These are phyloP conservation scores for Stramonita haemastoma DNA, from an alignment of 2,888 invertebrate species.

Conservation along the genomic window DNA sequence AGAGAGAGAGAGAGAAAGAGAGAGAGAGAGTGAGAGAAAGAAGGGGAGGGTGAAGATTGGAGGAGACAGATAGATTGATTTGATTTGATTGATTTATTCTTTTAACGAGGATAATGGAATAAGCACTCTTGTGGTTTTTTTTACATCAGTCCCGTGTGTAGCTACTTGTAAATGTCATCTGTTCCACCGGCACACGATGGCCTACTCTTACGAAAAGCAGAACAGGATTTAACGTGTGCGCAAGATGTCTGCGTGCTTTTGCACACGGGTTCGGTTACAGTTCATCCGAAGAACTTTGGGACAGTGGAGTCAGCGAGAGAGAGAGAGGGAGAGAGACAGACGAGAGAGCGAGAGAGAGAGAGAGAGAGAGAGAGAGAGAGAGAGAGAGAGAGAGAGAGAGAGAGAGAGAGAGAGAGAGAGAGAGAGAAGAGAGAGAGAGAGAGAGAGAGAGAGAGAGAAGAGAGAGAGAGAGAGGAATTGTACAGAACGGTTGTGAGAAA, in stretches of 20 bases:
- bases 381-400: not conserved
- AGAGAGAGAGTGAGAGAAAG: not conserved
- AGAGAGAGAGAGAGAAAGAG: not conserved
- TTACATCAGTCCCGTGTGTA: too few species aligned
- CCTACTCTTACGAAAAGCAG: too few species aligned
- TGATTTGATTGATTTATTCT: too few species aligned
- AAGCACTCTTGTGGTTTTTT: too few species aligned
- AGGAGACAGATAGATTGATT: not conserved
- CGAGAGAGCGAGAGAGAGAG: not conserved
- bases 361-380: not conserved
- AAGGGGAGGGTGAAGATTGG: not conserved
- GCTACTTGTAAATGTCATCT: too few species aligned
- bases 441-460: not conserved
- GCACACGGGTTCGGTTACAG: too few species aligned
- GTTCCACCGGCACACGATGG: too few species aligned
- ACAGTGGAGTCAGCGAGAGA: not conserved
- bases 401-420: not conserved
- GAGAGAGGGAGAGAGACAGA: conserved; percentile 27
- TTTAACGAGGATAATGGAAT: too few species aligned
- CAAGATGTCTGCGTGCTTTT: too few species aligned
- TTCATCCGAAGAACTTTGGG: not conserved
- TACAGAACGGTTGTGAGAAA: not conserved
- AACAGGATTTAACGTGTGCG: too few species aligned
- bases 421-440: not conserved
- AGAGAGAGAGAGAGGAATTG: not conserved